Conservation (phyloP, 2,888 invertebrate species). For the Kryphioiulus occultus region DNA sequence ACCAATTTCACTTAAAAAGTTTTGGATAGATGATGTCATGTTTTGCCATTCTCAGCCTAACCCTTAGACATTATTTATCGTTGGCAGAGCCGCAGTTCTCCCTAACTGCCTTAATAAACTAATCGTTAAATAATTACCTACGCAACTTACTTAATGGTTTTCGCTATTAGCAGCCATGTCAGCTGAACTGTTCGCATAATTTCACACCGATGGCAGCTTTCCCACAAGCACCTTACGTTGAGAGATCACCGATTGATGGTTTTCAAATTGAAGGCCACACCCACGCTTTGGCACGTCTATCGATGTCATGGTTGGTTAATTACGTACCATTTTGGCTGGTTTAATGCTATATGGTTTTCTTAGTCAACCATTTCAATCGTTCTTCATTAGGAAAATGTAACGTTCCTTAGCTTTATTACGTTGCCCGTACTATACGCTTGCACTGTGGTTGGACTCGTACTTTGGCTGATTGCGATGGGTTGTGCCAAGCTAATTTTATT, state of each 20-base stretch:
- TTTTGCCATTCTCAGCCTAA: no score
- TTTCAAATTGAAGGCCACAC: not conserved
- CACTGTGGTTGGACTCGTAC: not conserved
- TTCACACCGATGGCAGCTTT: not conserved
- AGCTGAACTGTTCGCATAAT: not conserved
- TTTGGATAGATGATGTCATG: no score
- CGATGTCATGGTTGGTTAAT: not conserved
- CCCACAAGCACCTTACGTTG: not conserved
- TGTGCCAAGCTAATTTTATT: not conserved
- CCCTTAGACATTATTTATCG: no score
- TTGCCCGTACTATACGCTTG: not conserved
- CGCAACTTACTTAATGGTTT: no score
- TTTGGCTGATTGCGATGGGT: not conserved
- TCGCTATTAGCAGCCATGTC: not conserved
- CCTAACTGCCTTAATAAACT: no score
- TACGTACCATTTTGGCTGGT: not conserved
- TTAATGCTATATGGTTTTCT: constrained; percentile 2
- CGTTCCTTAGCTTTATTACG: not conserved
- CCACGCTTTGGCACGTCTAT: constrained; percentile 3
- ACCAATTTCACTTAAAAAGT: no score
- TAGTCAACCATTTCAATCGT: constrained; percentile 17
- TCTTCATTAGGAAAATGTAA: constrained; percentile 17
- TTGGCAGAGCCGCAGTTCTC: no score
- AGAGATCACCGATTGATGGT: not conserved
- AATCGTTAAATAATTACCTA: no score